Evolutionary conservation across 2,797 vertebrate species (phyloP), one percentile per base, ranked within the genome.

Genomic region (Rhinogobio ventralis): DNA sequence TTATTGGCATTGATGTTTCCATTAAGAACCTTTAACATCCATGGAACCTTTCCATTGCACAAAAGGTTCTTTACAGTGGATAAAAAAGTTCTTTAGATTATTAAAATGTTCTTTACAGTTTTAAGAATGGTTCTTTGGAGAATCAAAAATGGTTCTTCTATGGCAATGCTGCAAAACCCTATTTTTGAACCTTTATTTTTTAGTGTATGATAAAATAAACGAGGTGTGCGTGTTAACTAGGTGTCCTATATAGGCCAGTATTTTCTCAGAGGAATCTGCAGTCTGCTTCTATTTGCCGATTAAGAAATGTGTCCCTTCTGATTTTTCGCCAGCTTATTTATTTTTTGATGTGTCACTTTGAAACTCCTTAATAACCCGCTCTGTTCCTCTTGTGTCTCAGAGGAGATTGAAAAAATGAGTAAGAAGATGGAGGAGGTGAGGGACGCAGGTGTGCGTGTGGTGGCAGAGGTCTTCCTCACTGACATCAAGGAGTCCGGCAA

Each of bases 371-470:
- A 76, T 49, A 15, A 51, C 30, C 39, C 10, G 64, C 9, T 86
- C 53, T 86, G 23, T 81, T 51, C 28, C 9, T 86, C 3, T 85
- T 1, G 0, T 66, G 20, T 85, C 82, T 87, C 95, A 99, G 98
- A 98, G 95, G 98, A 99, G 76, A 91, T 99, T 25, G 98, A 99
- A 88, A 99, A 99, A 89, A 97, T 99, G 97, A 96, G 84, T 84
- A 99, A 99, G 93, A 99, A 98, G 90, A 99, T 99, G 98, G 98
- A 98, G 88, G 98, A 99, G 77, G 95, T 95, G 4, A 96, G 95
- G 83, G 97, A 96, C 0, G 97, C 96, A 0, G 96, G 95, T 1
- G 91, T 99, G 49, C 96, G 96, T 0, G 98, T 99, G 11, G 96
- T 99, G 15, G 95, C 96, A 0, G 97, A 99, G 87, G 95, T 93